Percentiles rank a stretch among this genome's conserved stretches.
Conservation (phyloP, 2,888 invertebrate genomes). For the Ferdinandea cuprea region DNA sequence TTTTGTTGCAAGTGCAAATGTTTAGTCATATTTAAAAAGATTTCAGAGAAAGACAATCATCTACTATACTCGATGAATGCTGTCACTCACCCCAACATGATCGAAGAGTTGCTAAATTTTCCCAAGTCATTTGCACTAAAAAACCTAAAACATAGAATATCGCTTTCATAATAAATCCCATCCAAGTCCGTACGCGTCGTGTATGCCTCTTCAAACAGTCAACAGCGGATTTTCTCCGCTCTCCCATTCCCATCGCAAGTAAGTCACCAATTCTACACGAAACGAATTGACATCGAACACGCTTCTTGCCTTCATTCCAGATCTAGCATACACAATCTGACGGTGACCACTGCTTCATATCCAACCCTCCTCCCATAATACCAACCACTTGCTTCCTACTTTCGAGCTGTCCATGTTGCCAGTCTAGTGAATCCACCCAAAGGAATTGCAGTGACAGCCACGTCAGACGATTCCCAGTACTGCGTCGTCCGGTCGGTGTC, state of each 20-base stretch:
- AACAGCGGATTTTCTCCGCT: background rate
- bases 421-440: slow-evolving; percentile 57
- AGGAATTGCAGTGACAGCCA: slow-evolving; percentile 57
- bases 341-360: too few species aligned
- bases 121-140: too few species aligned
- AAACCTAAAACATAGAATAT: too few species aligned
- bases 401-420: slow-evolving; percentile 45
- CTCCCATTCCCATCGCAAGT: too few species aligned
- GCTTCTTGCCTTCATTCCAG: slow-evolving; percentile 57
- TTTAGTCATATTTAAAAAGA: too few species aligned
- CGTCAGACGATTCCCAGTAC: slow-evolving; percentile 47
- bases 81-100: too few species aligned
- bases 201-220: slow-evolving; percentile 11
- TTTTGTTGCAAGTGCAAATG: too few species aligned
- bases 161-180: background rate
- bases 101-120: too few species aligned
- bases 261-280: slow-evolving; percentile 23
- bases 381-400: background rate
- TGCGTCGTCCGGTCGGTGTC: too few species aligned
- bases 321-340: slow-evolving; percentile 25
- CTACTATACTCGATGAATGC: too few species aligned
- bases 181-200: slow-evolving; percentile 26
- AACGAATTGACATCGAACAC: slow-evolving; percentile 61
- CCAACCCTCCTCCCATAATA: too few species aligned
- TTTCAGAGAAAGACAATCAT: too few species aligned